Base-by-base conservation (phyloP, 2,113 vertebrate species). In the Bambusicola thoracicus region DNA sequence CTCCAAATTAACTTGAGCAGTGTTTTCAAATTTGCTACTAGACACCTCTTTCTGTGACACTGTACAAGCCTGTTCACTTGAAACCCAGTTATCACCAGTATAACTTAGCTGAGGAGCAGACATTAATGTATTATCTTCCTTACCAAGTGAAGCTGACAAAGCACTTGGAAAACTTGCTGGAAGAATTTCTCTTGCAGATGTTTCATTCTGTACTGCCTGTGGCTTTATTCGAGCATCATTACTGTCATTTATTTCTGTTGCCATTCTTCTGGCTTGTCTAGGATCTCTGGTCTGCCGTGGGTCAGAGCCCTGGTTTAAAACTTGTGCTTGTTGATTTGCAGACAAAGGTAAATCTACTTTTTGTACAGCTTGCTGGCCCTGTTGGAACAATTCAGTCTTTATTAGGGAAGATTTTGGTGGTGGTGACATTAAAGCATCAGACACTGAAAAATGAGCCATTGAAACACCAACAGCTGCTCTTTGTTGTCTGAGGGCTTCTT, bases 401-500 rank as follows among this genome's bases (percentile, higher is more conserved):
- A 96, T 27, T 22, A 98, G 56, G 11, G 98, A 77, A 17, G 98
- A 70, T 96, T 99, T 99, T 22, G 98, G 96, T 32, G 99, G 98
- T 8, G 99, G 98, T 19, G 99, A 99, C 98, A 99, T 98, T 51
- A 99, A 95, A 25, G 99, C 98, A 46, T 99, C 99, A 3, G 99
- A 99, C 81, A 99, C 99, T 7, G 99, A 99, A 97, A 99, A 99
- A 90, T 98, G 98, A 68, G 99, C 99, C 99, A 99, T 99, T 58
- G 99, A 99, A 89, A 98, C 98, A 25, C 99, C 99, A 6, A 99
- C 99, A 11, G 99, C 99, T 9, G 99, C 99, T 95, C 98, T 98
- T 96, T 99, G 99, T 91, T 99, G 98, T 46, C 99, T 97, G 7
- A 99, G 97, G 4, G 98, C 99, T 89, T 99, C 99, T 88, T 99